Conservation (phyloP, 2,797 vertebrate genomes). For the Falco peregrinus region DNA sequence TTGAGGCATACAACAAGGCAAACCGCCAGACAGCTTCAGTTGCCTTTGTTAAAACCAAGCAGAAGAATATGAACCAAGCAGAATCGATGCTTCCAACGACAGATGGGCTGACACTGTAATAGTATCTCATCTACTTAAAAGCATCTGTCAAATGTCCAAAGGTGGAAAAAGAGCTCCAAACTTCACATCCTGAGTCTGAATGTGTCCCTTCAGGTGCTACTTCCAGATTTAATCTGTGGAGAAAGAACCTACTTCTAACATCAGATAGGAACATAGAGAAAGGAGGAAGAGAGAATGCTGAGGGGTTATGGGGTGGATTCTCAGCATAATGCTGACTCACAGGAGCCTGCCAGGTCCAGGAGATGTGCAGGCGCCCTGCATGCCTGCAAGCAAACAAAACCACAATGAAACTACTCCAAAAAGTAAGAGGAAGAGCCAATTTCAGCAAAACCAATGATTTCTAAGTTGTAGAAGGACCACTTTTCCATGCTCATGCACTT, state of each 20-base stretch:
- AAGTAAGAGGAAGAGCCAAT: not conserved
- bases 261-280: not conserved
- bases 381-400: not conserved
- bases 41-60: not conserved
- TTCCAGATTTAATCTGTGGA: not conserved
- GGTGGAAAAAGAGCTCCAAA: not conserved
- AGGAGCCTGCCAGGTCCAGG: not conserved
- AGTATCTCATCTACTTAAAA: slow-evolving; percentile 39
- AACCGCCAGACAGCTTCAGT: not conserved
- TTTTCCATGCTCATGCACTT: not conserved
- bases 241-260: not conserved
- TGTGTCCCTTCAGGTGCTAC: not conserved
- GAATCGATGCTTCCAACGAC: not conserved
- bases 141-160: slow-evolving; percentile 50
- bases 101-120: slow-evolving; percentile 22
- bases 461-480: not conserved
- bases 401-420: not conserved
- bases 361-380: not conserved
- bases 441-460: not conserved
- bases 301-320: not conserved
- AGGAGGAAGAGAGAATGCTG: not conserved
- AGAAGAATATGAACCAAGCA: not conserved
- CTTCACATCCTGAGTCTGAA: slow-evolving; percentile 7
- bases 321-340: not conserved
- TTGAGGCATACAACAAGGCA: not conserved